Evolutionary conservation across 2,113 vertebrate genomes (phyloP).

Genomic region (Stomatorhinus ivindoensis): DNA sequence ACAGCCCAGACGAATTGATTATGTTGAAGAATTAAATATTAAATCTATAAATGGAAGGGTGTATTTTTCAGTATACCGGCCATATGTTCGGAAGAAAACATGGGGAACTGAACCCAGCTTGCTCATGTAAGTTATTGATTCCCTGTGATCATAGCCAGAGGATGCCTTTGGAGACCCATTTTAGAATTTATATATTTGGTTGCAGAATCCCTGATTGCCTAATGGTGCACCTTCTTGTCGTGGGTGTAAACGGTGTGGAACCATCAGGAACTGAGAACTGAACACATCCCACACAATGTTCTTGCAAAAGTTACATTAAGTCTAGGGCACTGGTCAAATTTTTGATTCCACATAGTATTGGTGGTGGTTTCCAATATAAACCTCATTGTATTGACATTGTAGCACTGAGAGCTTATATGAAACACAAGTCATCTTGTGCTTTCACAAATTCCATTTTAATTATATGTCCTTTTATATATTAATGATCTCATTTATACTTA

Average conservation of each 20-base stretch:
- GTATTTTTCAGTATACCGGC: background rate
- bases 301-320: background rate
- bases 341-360: background rate
- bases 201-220: background rate
- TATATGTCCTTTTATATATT: background rate
- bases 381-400: background rate
- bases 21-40: background rate
- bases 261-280: background rate
- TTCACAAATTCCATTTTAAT: background rate
- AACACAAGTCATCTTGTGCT: background rate
- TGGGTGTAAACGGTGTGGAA: background rate
- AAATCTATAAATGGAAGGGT: background rate
- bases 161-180: background rate
- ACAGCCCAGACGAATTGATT: background rate
- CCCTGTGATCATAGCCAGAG: background rate
- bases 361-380: background rate
- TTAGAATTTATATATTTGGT: background rate
- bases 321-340: background rate
- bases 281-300: background rate
- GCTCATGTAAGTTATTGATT: background rate
- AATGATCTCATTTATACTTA: background rate
- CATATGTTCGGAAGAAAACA: background rate
- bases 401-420: background rate
- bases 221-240: background rate
- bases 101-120: background rate